Evolutionary conservation across 2,797 vertebrate genomes (phyloP), one percentile per base, ranked within the genome.

Genomic region (Acipenser oxyrinchus): DNA sequence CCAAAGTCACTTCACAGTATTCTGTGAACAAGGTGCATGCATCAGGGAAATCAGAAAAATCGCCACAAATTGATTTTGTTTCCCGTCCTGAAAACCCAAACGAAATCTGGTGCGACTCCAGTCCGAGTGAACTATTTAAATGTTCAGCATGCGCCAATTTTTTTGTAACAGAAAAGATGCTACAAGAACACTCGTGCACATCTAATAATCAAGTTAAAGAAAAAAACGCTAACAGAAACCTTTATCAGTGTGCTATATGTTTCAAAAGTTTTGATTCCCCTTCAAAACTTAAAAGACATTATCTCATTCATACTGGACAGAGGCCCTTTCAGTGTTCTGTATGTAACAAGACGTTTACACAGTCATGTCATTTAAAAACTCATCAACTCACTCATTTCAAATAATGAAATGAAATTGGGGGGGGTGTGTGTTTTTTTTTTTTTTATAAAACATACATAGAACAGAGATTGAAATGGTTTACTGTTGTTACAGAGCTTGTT

Each of bases 321-420:
- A 92, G 87, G 65, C 88, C 87, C 0, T 92, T 87, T 74, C 78
- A 77, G 69, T 91, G 89, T 74, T 82, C 76, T 13, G 70, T 87
- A 69, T 93, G 89, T 79, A 86, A 86, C 51, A 93, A 89, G 83
- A 86, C 78, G 6, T 93, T 92, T 75, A 87, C 87, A 66, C 88
- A 90, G 76, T 82, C 82, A 6, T 74, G 82, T 49, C 89, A 91
- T 79, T 77, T 84, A 72, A 92, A 87, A 80, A 88, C 81, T 53
- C 90, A 93, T 69, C 77, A 82, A 69, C 76, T 62, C 7, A 74
- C 60, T 69, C 80, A 77, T 13, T 73, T 53, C 69, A 59, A 12
- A 10, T 64, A 52, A n/a, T 18, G 50, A 67, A 61, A 62, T 8
- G 11, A 51, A 7, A 49, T 6, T 2, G n/a, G 60, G 0, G 23